These are phyloP conservation scores for Pemphredon lugubris DNA, from an alignment of 2,888 invertebrate genomes.

Conservation along the genomic window DNA sequence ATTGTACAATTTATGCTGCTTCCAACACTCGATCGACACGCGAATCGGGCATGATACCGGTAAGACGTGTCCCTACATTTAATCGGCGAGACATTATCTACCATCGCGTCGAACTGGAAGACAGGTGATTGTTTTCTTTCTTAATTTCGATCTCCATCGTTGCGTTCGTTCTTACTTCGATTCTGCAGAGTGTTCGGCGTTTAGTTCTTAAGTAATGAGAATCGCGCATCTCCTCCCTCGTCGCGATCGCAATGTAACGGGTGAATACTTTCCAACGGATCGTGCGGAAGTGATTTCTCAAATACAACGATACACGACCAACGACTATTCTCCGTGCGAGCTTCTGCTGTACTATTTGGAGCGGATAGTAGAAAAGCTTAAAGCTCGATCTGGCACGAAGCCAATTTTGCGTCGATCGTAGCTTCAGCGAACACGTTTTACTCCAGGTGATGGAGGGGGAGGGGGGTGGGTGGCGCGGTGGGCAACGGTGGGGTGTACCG, in stretches of 20 bases:
- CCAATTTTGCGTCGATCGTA: constrained; percentile 64
- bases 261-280: constrained; percentile 54
- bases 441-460: constrained; percentile 2
- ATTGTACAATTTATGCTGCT: too few species aligned
- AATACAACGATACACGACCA: constrained; percentile 46
- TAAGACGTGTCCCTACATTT: too few species aligned
- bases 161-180: too few species aligned
- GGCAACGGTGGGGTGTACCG: too few species aligned
- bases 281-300: constrained; percentile 48
- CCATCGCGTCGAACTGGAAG: too few species aligned
- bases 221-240: not conserved
- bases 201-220: not conserved
- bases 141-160: too few species aligned
- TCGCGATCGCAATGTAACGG: constrained; percentile 24
- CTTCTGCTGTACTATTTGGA: constrained; percentile 52
- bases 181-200: too few species aligned
- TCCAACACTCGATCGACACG: too few species aligned
- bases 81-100: too few species aligned
- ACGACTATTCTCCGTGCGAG: constrained; percentile 32
- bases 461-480: too few species aligned
- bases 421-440: constrained; percentile 55
- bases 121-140: too few species aligned
- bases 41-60: too few species aligned
- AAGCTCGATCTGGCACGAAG: constrained; percentile 63
- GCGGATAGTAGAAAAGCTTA: constrained; percentile 60